Percentiles rank a stretch among this genome's conserved stretches.
phyloP scores from a whole-genome alignment of 1,140 invertebrate genomes.

The Bombyx mandarina region DNA sequence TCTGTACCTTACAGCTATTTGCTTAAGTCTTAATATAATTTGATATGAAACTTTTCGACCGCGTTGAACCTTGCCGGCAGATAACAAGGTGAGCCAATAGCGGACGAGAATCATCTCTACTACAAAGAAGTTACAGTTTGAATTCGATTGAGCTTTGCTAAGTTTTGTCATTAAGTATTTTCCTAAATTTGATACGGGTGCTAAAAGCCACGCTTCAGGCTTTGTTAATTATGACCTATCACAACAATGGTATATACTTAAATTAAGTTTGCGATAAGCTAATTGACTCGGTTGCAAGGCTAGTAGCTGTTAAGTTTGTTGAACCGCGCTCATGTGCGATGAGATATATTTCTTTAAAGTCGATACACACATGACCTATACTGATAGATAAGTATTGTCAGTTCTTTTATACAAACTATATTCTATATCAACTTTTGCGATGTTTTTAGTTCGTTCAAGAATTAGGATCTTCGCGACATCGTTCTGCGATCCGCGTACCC shows the following conservation, averaged over 20 bases:
- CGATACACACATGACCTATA: too few species aligned
- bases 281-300: conserved; percentile 16
- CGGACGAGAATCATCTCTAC: conserved; percentile 30
- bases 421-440: too few species aligned
- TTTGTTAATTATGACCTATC: conserved; percentile 39
- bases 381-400: too few species aligned
- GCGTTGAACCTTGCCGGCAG: conserved; percentile 44
- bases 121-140: conserved; percentile 13
- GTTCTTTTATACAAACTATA: too few species aligned
- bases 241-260: conserved; percentile 32
- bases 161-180: conserved; percentile 44
- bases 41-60: conserved; percentile 9
- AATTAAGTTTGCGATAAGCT: conserved; percentile 20
- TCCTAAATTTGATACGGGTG: conserved; percentile 58
- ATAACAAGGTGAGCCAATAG: conserved; percentile 28
- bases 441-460: too few species aligned
- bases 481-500: too few species aligned
- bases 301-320: conserved; percentile 3
- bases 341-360: too few species aligned
- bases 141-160: conserved; percentile 7
- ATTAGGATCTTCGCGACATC: too few species aligned
- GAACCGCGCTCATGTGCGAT: too few species aligned
- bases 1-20: conserved; percentile 18
- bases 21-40: conserved; percentile 14
- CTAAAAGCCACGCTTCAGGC: conserved; percentile 39